Conservation (phyloP, 2,797 vertebrate genomes). For the Ctenopoma multispine region DNA sequence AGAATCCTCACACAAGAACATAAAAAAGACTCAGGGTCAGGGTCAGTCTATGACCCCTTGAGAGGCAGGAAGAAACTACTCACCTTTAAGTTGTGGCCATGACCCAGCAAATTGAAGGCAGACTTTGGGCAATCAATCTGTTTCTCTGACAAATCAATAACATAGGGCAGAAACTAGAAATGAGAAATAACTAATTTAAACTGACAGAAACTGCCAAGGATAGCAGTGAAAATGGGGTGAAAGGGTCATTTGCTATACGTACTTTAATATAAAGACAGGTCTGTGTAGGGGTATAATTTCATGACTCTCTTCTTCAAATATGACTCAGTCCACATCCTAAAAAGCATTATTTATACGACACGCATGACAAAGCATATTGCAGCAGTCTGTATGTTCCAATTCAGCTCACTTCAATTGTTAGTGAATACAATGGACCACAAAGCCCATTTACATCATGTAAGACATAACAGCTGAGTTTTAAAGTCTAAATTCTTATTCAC, state of each 20-base stretch:
- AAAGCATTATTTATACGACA: neutral
- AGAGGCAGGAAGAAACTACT: conserved; percentile 38
- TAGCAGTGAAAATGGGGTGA: conserved; percentile 52
- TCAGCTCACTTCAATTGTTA: neutral
- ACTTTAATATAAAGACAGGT: conserved; percentile 18
- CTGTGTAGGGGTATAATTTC: neutral
- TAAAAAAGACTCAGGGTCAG: too few species aligned
- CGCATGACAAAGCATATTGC: neutral
- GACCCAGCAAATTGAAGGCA: conserved; percentile 52
- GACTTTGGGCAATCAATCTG: conserved; percentile 51
- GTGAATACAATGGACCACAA: neutral
- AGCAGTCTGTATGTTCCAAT: neutral
- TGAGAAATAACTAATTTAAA: conserved; percentile 66
- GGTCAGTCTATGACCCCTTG: conserved; percentile 20
- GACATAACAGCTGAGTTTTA: too few species aligned
- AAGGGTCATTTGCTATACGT: conserved; percentile 55
- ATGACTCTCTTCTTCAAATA: neutral
- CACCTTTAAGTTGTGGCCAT: conserved; percentile 44
- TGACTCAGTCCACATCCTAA: neutral
- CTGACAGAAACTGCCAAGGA: conserved; percentile 56
- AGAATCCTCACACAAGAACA: too few species aligned
- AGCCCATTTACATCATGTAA: neutral
- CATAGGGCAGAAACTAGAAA: conserved; percentile 37
- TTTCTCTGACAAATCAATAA: conserved; percentile 71
- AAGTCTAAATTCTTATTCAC: neutral